A percentile compares a stretch with the other conserved stretches of the same genome.
Conservation (phyloP, 2,888 invertebrate genomes). For the Macrosoma leucophasiata region DNA sequence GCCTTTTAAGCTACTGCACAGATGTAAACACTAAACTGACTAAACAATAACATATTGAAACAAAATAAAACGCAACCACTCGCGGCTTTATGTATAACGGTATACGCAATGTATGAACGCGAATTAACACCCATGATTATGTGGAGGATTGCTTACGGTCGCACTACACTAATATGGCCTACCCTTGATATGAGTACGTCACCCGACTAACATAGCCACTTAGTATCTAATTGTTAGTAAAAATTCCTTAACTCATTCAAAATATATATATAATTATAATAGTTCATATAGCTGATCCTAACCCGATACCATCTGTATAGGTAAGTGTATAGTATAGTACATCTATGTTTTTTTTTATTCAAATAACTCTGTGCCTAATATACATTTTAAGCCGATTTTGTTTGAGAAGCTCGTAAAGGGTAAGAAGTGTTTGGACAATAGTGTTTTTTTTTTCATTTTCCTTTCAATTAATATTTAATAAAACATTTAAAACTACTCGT, state of each 20-base stretch:
- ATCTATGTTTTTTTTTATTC: slow-evolving; percentile 53
- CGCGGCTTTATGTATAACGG: too few species aligned
- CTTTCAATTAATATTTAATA: too few species aligned
- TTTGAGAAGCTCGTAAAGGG: slow-evolving; percentile 65
- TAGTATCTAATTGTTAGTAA: slow-evolving; percentile 71
- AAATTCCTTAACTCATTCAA: slow-evolving; percentile 73
- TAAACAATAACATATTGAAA: too few species aligned
- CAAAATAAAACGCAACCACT: too few species aligned
- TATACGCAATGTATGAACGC: too few species aligned
- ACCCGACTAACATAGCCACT: slow-evolving; percentile 60
- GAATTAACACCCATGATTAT: slow-evolving; percentile 68
- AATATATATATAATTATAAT: slow-evolving; percentile 67
- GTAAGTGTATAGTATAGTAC: slow-evolving; percentile 63
- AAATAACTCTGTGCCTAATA: slow-evolving; percentile 71
- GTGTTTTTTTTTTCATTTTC: too few species aligned
- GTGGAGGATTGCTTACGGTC: slow-evolving; percentile 57
- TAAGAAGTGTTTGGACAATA: slow-evolving; percentile 51
- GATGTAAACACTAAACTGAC: too few species aligned
- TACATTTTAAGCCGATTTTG: slow-evolving; percentile 69
- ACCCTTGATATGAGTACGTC: slow-evolving; percentile 68
- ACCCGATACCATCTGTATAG: slow-evolving; percentile 55
- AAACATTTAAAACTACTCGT: too few species aligned
- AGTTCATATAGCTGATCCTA: slow-evolving; percentile 56
- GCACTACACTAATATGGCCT: slow-evolving; percentile 67
- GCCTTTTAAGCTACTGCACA: too few species aligned